Percentiles rank a stretch among this genome's conserved stretches.
These are phyloP conservation scores for Arnoldichthys spilopterus DNA, from an alignment of 2,797 vertebrate species.

Conservation along the genomic window DNA sequence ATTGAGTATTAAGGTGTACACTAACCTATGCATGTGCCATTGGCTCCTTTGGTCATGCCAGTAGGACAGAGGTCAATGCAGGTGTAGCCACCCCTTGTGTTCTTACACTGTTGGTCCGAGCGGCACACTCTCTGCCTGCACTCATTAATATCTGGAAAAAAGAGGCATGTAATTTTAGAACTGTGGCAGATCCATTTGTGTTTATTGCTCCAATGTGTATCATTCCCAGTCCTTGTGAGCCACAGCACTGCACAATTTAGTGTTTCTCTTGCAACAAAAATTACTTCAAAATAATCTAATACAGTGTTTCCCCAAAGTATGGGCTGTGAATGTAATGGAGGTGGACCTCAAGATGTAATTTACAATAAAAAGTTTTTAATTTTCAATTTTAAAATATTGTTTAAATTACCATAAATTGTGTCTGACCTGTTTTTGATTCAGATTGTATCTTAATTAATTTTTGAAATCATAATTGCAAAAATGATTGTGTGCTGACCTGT, in stretches of 20 bases:
- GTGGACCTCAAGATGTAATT: no score
- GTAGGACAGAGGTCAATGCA: slow-evolving; percentile 94
- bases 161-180: background rate
- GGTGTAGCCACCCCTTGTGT: slow-evolving; percentile 92
- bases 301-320: no score
- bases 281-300: no score
- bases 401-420: no score
- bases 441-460: no score
- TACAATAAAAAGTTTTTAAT: no score
- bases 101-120: slow-evolving; percentile 93
- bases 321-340: no score
- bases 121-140: slow-evolving; percentile 93
- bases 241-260: background rate
- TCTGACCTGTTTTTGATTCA: no score
- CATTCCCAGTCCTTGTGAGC: background rate
- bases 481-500: no score
- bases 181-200: background rate
- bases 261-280: no score
- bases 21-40: slow-evolving; percentile 90
- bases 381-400: no score
- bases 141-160: slow-evolving; percentile 89
- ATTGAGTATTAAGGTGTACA: background rate
- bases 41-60: slow-evolving; percentile 91
- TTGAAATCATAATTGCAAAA: no score
- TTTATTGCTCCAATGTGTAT: background rate